Percentiles rank a stretch among this genome's conserved stretches.
These are phyloP conservation scores for Gavialis gangeticus DNA, from an alignment of 2,113 vertebrate species.

Conservation along the genomic window DNA sequence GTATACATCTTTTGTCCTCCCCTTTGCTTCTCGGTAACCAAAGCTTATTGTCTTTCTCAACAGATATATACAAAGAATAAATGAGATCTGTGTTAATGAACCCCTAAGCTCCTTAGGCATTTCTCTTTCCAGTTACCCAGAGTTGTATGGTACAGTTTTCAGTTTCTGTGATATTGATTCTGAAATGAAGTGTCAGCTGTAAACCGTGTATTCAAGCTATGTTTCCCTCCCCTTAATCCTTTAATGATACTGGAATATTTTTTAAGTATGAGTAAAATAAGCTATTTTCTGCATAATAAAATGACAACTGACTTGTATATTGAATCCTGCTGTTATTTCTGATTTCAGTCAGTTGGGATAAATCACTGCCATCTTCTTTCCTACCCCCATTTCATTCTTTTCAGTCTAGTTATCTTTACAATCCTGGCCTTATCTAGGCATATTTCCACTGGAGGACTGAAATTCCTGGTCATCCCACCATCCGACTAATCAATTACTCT, in stretches of 20 bases:
- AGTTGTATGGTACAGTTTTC: not conserved
- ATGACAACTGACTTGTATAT: not conserved
- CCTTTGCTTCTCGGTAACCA: not conserved
- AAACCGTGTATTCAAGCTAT: not conserved
- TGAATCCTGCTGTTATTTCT: not conserved
- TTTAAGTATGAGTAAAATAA: not conserved
- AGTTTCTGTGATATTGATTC: not conserved
- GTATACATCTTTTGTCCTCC: not conserved
- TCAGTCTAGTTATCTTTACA: not conserved
- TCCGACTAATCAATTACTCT: no score
- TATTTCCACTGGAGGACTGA: not conserved
- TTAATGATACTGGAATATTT: not conserved
- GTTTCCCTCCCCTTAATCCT: not conserved
- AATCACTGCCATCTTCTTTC: not conserved
- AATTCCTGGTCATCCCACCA: not conserved
- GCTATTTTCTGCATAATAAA: not conserved
- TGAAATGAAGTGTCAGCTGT: not conserved
- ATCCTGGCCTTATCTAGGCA: accelerated
- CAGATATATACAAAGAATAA: not conserved
- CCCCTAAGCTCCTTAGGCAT: not conserved
- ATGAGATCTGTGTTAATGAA: not conserved
- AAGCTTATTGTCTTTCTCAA: not conserved
- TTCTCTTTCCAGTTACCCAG: not conserved
- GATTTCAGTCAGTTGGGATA: not conserved
- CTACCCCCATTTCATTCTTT: not conserved